A percentile compares a stretch with the other conserved stretches of the same genome.
Conservation (phyloP, 1,140 invertebrate species). For the Temnothorax curvispinosus region DNA sequence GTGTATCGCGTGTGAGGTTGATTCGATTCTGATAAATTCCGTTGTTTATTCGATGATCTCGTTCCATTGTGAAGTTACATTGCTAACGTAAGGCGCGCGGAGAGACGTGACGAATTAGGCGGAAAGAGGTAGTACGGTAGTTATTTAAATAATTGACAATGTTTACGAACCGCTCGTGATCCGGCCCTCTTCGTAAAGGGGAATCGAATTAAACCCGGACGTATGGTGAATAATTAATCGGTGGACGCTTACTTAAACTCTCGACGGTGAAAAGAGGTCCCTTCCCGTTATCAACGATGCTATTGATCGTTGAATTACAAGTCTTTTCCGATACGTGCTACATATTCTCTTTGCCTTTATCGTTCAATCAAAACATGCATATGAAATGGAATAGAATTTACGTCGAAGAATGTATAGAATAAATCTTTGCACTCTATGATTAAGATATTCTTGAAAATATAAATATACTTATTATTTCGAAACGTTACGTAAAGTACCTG, state of each 20-base stretch:
- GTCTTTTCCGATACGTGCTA: background rate
- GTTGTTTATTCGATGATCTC: background rate
- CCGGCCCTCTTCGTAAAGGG: slow-evolving; percentile 49
- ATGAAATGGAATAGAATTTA: background rate
- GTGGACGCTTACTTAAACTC: slow-evolving; percentile 79
- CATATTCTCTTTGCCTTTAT: background rate
- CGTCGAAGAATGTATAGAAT: background rate
- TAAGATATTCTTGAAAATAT: background rate
- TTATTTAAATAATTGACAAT: slow-evolving; percentile 86
- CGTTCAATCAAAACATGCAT: slow-evolving; percentile 9
- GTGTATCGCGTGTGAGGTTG: background rate
- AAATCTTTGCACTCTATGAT: background rate
- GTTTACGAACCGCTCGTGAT: slow-evolving; percentile 80
- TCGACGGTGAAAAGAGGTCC: slow-evolving; percentile 54
- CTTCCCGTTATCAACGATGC: slow-evolving; percentile 46
- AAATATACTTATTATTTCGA: background rate
- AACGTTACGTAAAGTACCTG: background rate
- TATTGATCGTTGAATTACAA: slow-evolving; percentile 53
- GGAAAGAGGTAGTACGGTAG: slow-evolving; percentile 64
- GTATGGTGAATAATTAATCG: slow-evolving; percentile 85
- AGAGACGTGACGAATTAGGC: slow-evolving; percentile 68
- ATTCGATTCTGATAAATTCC: background rate
- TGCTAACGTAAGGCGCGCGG: slow-evolving; percentile 59
- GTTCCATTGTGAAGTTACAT: background rate
- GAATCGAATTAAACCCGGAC: slow-evolving; percentile 82